These are phyloP conservation scores for Bubalus kerabau DNA, from an alignment of 2,113 vertebrate genomes.

Conservation along the genomic window DNA sequence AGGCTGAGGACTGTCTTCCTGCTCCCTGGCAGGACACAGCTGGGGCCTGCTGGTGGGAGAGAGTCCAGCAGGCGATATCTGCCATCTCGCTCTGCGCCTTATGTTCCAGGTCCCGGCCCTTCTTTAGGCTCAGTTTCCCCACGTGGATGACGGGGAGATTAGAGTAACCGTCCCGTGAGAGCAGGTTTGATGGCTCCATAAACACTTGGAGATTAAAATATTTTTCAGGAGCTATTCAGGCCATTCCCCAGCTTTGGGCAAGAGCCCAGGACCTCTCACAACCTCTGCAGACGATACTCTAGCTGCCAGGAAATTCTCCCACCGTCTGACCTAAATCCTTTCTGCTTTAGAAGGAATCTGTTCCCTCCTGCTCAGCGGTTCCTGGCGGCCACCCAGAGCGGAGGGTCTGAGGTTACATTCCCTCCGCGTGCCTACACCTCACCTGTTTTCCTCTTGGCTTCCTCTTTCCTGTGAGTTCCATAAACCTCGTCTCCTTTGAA, in stretches of 20 bases:
- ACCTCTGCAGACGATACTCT: constrained; percentile 14
- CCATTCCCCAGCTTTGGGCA: constrained; percentile 19
- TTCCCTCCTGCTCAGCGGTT: neutral
- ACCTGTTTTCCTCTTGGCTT: constrained; percentile 22
- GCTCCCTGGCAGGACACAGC: neutral
- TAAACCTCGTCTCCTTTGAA: neutral
- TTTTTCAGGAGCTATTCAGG: neutral
- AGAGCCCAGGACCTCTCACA: constrained; percentile 26
- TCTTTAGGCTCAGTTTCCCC: neutral
- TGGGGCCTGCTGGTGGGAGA: neutral
- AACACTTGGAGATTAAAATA: constrained; percentile 43
- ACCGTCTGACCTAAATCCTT: constrained; percentile 58
- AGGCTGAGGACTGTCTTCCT: neutral
- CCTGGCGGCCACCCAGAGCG: neutral
- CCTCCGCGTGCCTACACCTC: neutral
- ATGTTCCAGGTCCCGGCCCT: too few species aligned
- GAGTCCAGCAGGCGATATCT: neutral
- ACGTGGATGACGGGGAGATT: neutral
- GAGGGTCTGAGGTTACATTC: neutral
- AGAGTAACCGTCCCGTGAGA: neutral
- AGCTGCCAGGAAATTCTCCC: constrained; percentile 52
- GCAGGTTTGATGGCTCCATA: neutral
- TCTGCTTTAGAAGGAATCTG: constrained; percentile 29
- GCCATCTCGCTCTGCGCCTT: too few species aligned
- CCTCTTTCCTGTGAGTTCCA: neutral